Evolutionary conservation across 64 coral and sea anemone species (phyloP), one percentile per base, ranked within the genome.

Genomic region (Stichodactyla mertensii): DNA sequence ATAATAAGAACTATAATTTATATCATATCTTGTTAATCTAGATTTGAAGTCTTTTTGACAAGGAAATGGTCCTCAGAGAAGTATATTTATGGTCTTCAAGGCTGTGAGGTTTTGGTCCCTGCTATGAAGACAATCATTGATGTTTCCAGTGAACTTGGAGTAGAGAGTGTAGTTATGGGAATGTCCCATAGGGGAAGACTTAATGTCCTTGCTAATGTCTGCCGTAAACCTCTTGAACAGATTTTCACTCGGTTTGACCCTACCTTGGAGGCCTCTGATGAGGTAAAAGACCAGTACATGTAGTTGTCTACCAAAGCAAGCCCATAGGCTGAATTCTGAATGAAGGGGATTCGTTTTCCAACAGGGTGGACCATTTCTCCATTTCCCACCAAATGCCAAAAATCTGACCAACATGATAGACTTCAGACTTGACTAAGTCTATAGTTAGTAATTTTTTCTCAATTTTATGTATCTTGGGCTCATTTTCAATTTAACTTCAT

Each of bases 41-140:
- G 95, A 84, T 98, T 98, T 93, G 95, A 98, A 83, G 95, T 78
- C 16, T 98, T 98, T 86, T 70, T 98, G 52, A 92, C 95, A 51
- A 93, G 88, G 57, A 98, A 98, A 57, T 98, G 95, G 95, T 91
- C 92, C 14, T 98, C 95, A 82, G 95, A 98, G 78, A 98, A 98
- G 60, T 98, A 31, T 31, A 31, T 31, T 31, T 31, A 31, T 93
- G 95, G 95, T 4, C 24, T 98, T 22, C 92, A 98, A 77, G 95
- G 95, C 18, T 93, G 95, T 82, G 95, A 98, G 55, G 95, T 98
- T 19, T 84, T 98, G 77, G 89, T 98, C 45, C 95, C 95, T 57
- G 92, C 95, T 16, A 93, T 98, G 92, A 98, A 93, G 64, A 83
- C 74, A 31, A 98, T 98, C 22, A 93, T 98, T 20, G 92, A 97